A percentile compares a stretch with the other conserved stretches of the same genome.
These are phyloP conservation scores for Centropyge bicolor DNA, from an alignment of 2,797 vertebrate species.

Conservation along the genomic window DNA sequence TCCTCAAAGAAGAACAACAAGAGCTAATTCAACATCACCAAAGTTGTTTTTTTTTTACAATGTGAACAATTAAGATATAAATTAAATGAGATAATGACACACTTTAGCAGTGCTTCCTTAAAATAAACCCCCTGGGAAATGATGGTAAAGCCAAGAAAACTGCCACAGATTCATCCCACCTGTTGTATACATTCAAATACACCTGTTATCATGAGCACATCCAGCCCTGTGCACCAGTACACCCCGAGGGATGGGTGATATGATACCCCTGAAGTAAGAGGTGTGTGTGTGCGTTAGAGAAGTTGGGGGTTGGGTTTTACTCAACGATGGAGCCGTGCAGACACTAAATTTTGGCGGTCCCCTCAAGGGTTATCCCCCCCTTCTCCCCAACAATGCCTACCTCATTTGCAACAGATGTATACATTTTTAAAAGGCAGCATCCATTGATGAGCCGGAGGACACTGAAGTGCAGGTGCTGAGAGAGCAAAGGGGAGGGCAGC, in stretches of 20 bases:
- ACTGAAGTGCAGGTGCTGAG: constrained; percentile 66
- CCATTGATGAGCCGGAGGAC: constrained; percentile 60
- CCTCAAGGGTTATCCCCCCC: constrained; percentile 65
- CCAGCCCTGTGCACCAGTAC: constrained; percentile 28
- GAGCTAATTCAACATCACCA: neutral
- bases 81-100: constrained; percentile 1
- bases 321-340: constrained; percentile 51
- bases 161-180: constrained; percentile 52
- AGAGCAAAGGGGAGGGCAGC: constrained; percentile 23
- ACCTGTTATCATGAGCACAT: constrained; percentile 73
- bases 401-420: constrained; percentile 77
- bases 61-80: neutral
- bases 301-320: constrained; percentile 47
- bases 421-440: constrained; percentile 68
- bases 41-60: constrained; percentile 12
- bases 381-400: constrained; percentile 64
- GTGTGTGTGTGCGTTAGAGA: constrained; percentile 46
- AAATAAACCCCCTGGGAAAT: neutral
- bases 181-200: constrained; percentile 73
- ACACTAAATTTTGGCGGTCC: constrained; percentile 70
- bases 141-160: constrained; percentile 2
- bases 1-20: constrained; percentile 22
- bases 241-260: constrained; percentile 72
- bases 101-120: neutral
- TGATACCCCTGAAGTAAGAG: constrained; percentile 77